Percentiles rank a stretch among this genome's conserved stretches.
Conservation (phyloP, 2,113 vertebrate genomes). For the Tachysurus fulvidraco region DNA sequence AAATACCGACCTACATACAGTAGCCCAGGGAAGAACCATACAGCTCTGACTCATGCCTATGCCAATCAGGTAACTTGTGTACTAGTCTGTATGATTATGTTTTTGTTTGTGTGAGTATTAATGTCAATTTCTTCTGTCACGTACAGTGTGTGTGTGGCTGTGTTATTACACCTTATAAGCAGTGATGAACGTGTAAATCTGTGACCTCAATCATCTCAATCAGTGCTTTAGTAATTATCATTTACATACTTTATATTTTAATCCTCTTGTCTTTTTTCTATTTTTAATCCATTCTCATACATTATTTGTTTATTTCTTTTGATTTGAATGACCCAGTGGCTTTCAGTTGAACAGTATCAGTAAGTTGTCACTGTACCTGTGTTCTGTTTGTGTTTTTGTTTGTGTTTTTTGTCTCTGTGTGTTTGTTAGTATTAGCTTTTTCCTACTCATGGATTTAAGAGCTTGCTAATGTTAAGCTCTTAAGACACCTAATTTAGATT, state of each 20-base stretch:
- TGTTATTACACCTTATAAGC: neutral
- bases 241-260: constrained; percentile 11
- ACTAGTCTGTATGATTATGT: neutral
- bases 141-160: neutral
- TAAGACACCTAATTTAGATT: neutral
- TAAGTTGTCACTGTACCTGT: constrained; percentile 67
- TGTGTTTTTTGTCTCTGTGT: constrained; percentile 17
- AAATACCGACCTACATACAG: constrained; percentile 89
- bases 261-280: constrained; percentile 15
- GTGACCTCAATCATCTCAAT: constrained; percentile 5
- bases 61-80: constrained; percentile 73
- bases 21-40: constrained; percentile 84
- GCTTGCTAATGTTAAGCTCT: neutral
- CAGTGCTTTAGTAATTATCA: neutral
- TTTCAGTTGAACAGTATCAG: constrained; percentile 77
- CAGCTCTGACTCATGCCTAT: constrained; percentile 75
- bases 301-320: constrained; percentile 63
- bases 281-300: constrained; percentile 33
- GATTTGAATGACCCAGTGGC: constrained; percentile 73
- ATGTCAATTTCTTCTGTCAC: neutral
- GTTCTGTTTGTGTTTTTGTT: constrained; percentile 29
- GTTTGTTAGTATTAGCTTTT: neutral
- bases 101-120: neutral
- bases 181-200: neutral
- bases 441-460: neutral